Evolutionary conservation across 2,888 invertebrate species (phyloP), one percentile per base, ranked within the genome.

Genomic region (Melanostoma mellinum): DNA sequence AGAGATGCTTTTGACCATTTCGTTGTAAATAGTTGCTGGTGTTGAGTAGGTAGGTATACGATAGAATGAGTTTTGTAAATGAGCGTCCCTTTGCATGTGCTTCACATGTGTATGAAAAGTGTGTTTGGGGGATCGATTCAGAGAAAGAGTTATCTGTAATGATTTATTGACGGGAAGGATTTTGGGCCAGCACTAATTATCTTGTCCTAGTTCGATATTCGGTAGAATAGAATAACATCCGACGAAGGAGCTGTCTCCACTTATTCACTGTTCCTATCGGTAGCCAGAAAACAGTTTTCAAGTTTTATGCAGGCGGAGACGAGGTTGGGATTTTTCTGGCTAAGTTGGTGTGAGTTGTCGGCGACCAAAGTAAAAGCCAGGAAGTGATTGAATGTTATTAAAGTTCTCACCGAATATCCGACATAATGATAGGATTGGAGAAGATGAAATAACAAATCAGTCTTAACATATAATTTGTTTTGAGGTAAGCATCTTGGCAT

Each of bases 111-210:
- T 52, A 44, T 77, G 56, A 32, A 36, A 65, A 33, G 33, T 53
- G 67, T 53, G 35, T 58, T 40, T 6, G n/a, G 50, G 33, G 56
- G 75, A 75, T 75, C 69, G 58, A 60, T 69, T 78, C 77, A 32
- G 52, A 52, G 68, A 63, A 82, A 38, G 9, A 42, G 20, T 68
- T 46, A 68, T 44, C 65, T 55, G 65, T 69, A 74, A 79, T 84
- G 84, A 84, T 84, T 84, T 79, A 84, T 82, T 79, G 74, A 71
- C 56, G 79, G 67, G 55, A 74, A 74, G 71, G 55, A 74, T 74
- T 78, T 68, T 74, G 74, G 74, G 58, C 58, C 52, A 46, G 78
- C 74, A 74, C 78, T 84, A 84, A 84, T 84, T 84, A 84, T 74
- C 74, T 79, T 79, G 84, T 84, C 84, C 78, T 74, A 79, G 67